Conservation (phyloP, 2,797 vertebrate species). For the Phalanger gymnotis region DNA sequence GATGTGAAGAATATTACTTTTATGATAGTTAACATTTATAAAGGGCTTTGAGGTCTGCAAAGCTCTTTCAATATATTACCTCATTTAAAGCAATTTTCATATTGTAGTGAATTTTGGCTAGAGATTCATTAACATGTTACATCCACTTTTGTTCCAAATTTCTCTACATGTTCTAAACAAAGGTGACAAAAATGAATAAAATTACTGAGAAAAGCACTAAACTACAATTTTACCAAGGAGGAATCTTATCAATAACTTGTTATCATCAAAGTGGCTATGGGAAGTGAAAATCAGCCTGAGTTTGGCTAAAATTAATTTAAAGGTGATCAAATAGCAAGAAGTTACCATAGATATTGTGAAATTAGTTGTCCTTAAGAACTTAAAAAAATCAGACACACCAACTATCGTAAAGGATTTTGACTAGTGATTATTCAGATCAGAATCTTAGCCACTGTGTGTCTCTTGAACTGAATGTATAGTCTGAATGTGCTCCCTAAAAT, state of each 20-base stretch:
- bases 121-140: neutral
- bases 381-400: neutral
- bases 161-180: neutral
- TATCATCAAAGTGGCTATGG: neutral
- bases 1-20: neutral
- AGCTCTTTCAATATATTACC: neutral
- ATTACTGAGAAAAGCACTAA: neutral
- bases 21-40: neutral
- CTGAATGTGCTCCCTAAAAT: neutral
- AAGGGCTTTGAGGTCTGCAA: neutral
- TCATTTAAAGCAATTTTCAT: neutral
- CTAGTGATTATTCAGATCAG: neutral
- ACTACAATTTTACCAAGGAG: neutral
- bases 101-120: neutral
- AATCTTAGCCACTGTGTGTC: neutral
- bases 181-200: neutral
- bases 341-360: neutral
- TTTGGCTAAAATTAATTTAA: neutral
- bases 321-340: neutral
- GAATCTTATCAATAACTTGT: neutral
- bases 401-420: neutral
- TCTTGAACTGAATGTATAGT: neutral
- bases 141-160: neutral
- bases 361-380: neutral
- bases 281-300: neutral